Conservation (phyloP, 2,797 vertebrate genomes). For the Antennarius maculatus region DNA sequence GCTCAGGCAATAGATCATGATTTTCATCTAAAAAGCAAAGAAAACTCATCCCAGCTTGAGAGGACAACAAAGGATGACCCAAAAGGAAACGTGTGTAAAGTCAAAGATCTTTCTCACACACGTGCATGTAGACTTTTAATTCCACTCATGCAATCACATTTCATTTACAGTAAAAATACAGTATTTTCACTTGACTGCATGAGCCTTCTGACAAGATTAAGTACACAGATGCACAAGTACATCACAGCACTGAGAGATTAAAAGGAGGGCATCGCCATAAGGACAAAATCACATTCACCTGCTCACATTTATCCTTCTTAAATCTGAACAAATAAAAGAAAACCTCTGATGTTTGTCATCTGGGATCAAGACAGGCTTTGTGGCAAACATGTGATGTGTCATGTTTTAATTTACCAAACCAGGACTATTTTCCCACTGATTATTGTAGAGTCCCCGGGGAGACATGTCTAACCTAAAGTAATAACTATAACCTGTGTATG, state of each 20-base stretch:
- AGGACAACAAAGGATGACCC: slow-evolving; percentile 35
- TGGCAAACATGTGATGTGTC: not conserved
- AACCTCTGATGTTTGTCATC: slow-evolving; percentile 12
- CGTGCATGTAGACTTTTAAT: not conserved
- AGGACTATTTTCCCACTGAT: not conserved
- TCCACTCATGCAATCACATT: slow-evolving; percentile 4
- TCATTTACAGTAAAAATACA: not conserved
- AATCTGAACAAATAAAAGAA: slow-evolving; percentile 13
- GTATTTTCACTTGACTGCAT: not conserved
- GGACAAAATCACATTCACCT: slow-evolving; percentile 17
- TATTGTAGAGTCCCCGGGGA: not conserved
- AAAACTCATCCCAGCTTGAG: slow-evolving; percentile 59
- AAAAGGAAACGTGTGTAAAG: slow-evolving; percentile 61
- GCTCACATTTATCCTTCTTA: not conserved
- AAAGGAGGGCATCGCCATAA: not conserved
- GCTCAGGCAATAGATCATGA: slow-evolving; percentile 52
- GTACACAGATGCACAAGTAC: not conserved
- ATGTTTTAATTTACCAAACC: not conserved
- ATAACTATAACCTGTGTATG: too few species aligned
- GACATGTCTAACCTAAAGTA: too few species aligned
- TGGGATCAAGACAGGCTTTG: not conserved
- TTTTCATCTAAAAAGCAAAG: slow-evolving; percentile 35
- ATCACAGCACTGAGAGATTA: slow-evolving; percentile 1
- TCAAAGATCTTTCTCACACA: slow-evolving; percentile 23
- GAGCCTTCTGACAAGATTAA: slow-evolving; percentile 13